Evolutionary conservation across 2,113 vertebrate genomes (phyloP).

Genomic region (Chionodraco myersi): DNA sequence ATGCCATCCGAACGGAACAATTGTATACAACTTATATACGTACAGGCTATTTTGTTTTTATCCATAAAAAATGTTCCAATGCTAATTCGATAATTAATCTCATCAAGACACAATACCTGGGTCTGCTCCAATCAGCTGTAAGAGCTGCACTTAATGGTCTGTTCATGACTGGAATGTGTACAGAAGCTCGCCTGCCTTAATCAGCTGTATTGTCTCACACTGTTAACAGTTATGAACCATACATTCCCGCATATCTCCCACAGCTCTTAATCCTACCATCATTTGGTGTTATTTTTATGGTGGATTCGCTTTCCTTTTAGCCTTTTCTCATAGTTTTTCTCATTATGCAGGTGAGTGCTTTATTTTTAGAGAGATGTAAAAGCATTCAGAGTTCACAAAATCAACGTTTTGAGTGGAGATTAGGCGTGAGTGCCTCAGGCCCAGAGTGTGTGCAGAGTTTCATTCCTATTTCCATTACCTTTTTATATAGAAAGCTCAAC

Average conservation of each 20-base stretch:
- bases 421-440: constrained; percentile 4
- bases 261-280: neutral
- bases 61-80: neutral
- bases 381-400: constrained; percentile 12
- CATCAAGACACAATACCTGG: constrained; percentile 7
- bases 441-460: constrained; percentile 24
- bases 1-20: neutral
- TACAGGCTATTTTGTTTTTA: neutral
- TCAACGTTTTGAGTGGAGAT: constrained; percentile 23
- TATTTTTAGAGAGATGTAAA: constrained; percentile 5
- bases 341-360: neutral
- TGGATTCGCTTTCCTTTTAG: neutral
- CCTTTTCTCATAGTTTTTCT: neutral
- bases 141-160: constrained; percentile 18
- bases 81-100: neutral
- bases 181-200: constrained; percentile 13
- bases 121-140: neutral
- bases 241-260: constrained; percentile 1
- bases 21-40: neutral
- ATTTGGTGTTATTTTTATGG: neutral
- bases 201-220: constrained; percentile 21
- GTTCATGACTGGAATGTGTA: constrained; percentile 33
- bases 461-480: neutral
- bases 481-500: constrained; percentile 24
- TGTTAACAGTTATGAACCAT: constrained; percentile 20